Evolutionary conservation across 2,888 invertebrate genomes (phyloP).

Genomic region (Tenodera sinensis): DNA sequence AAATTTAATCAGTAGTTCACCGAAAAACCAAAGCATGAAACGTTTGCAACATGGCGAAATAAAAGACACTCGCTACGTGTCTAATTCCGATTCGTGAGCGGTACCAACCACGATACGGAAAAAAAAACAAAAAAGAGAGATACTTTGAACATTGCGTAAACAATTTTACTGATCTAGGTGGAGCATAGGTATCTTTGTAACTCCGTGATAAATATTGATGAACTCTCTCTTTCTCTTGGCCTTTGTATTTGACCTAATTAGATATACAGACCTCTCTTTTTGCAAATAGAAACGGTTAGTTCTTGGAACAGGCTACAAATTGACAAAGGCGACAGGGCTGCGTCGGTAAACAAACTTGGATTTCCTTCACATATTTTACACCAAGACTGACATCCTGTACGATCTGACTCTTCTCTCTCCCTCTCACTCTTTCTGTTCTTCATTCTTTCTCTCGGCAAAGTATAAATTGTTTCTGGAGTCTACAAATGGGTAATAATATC

Average conservation of each 20-base stretch:
- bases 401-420: background rate
- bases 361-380: background rate
- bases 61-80: background rate
- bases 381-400: background rate
- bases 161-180: background rate
- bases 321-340: background rate
- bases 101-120: background rate
- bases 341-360: background rate
- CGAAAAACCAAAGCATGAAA: background rate
- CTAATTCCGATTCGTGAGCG: background rate
- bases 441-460: too few relatives aligned
- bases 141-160: background rate
- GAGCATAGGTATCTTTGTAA: background rate
- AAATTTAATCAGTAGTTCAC: background rate
- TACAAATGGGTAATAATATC: too few relatives aligned
- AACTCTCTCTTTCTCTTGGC: background rate
- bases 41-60: background rate
- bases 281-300: background rate
- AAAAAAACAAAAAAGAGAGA: background rate
- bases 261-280: background rate
- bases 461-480: too few relatives aligned
- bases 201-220: background rate
- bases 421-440: background rate
- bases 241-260: background rate
- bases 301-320: background rate